Evolutionary conservation across 2,888 invertebrate species (phyloP).

Genomic region (Netelia melanura): DNA sequence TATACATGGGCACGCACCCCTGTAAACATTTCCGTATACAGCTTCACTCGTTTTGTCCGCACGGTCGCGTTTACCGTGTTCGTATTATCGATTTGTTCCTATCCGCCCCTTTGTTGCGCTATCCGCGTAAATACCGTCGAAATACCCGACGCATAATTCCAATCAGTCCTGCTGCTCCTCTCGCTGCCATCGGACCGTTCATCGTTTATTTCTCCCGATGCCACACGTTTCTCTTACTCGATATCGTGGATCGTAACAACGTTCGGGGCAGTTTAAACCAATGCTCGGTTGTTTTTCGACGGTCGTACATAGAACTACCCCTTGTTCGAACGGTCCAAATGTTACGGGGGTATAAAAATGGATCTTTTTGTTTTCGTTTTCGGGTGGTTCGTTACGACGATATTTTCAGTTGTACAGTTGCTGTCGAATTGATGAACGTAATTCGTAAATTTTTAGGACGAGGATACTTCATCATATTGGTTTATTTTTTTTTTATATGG

Average conservation of each 20-base stretch:
- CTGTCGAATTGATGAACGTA: too few species aligned
- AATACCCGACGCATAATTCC: constrained; percentile 71
- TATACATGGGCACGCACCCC: constrained; percentile 4
- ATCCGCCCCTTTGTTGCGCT: constrained; percentile 48
- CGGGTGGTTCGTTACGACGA: too few species aligned
- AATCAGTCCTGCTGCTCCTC: constrained; percentile 37
- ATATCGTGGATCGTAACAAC: too few species aligned
- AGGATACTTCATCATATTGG: constrained; percentile 19
- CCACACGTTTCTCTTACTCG: not conserved
- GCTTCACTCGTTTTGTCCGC: constrained; percentile 26
- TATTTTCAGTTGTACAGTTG: too few species aligned
- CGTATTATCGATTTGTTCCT: constrained; percentile 68
- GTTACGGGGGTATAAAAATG: too few species aligned
- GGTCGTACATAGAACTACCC: too few species aligned
- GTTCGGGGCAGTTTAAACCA: too few species aligned
- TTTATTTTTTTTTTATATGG: not conserved
- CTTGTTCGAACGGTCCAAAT: too few species aligned
- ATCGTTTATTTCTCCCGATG: constrained; percentile 15
- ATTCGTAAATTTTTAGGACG: constrained; percentile 5
- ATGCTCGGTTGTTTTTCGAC: too few species aligned
- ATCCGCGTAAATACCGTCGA: constrained; percentile 62
- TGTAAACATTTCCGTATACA: constrained; percentile 31
- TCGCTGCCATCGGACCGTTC: constrained; percentile 17
- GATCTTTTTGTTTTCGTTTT: too few species aligned
- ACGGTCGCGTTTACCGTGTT: constrained; percentile 36